phyloP scores from a whole-genome alignment of 37 sponge, comb jelly and placozoan species.

The Cliona cf. orientalis region DNA sequence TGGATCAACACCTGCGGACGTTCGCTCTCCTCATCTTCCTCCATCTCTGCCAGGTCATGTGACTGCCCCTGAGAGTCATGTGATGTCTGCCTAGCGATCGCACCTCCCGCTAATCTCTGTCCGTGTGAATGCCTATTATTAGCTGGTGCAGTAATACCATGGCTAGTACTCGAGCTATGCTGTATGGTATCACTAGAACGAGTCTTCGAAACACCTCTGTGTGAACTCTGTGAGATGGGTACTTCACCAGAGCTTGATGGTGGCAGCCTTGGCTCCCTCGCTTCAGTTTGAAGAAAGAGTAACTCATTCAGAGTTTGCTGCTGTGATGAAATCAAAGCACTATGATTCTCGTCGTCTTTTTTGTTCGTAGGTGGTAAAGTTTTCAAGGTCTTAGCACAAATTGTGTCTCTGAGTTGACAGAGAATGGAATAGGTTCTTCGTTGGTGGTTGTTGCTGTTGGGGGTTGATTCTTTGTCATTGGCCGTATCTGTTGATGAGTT shows the following conservation, averaged over 20 bases:
- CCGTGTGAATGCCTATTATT: not conserved
- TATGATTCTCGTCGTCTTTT: not conserved
- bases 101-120: not conserved
- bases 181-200: not conserved
- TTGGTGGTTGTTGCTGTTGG: not conserved
- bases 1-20: not conserved
- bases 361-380: not conserved
- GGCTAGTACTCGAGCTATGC: no score
- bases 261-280: not conserved
- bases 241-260: not conserved
- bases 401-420: not conserved
- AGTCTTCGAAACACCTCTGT: not conserved
- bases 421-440: not conserved
- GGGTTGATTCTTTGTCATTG: not conserved
- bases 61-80: not conserved
- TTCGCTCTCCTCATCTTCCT: slow-evolving; percentile 63
- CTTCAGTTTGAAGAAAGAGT: slow-evolving; percentile 5
- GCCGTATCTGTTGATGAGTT: not conserved
- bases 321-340: not conserved
- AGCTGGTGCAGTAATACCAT: no score
- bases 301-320: not conserved
- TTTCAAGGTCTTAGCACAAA: not conserved
- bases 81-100: slow-evolving; percentile 1
- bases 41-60: slow-evolving; percentile 33
- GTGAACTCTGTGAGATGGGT: not conserved